These are phyloP conservation scores for Eupristina koningsbergeri DNA, from an alignment of 1,140 invertebrate species.

Conservation along the genomic window DNA sequence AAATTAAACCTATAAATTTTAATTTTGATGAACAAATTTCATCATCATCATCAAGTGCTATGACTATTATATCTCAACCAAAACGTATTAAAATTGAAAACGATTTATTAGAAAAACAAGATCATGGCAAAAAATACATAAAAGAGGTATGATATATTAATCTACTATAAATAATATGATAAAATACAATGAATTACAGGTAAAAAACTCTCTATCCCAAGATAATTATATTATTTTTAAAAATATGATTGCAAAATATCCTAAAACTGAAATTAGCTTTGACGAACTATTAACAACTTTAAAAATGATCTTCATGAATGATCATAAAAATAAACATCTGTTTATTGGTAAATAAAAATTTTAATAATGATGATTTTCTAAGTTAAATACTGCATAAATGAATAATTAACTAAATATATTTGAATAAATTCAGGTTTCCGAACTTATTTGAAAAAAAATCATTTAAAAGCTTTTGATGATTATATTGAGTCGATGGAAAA, in stretches of 20 bases:
- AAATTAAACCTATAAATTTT: conserved; percentile 68
- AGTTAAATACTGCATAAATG: not conserved
- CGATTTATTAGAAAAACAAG: conserved; percentile 49
- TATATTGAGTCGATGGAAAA: conserved; percentile 28
- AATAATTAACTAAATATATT: conserved; percentile 12
- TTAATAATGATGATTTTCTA: not conserved
- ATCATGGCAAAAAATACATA: conserved; percentile 62
- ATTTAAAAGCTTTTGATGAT: conserved; percentile 46
- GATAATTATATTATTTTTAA: conserved; percentile 77
- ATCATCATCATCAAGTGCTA: conserved; percentile 1
- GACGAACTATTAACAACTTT: conserved; percentile 72
- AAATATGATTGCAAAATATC: conserved; percentile 75
- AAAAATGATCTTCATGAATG: conserved; percentile 71
- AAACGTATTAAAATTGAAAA: conserved; percentile 56
- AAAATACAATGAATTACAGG: conserved; percentile 70
- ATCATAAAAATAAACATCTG: conserved; percentile 75
- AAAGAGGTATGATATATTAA: conserved; percentile 55
- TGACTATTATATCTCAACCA: not conserved
- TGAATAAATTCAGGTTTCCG: conserved; percentile 60
- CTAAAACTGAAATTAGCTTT: conserved; percentile 74
- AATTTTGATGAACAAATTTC: conserved; percentile 55
- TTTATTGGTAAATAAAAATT: conserved; percentile 71
- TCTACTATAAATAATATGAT: not conserved
- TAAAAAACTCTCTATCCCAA: conserved; percentile 73
- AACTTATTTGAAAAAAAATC: conserved; percentile 62